Evolutionary conservation across 2,797 vertebrate genomes (phyloP).

Genomic region (Acipenser oxyrinchus): DNA sequence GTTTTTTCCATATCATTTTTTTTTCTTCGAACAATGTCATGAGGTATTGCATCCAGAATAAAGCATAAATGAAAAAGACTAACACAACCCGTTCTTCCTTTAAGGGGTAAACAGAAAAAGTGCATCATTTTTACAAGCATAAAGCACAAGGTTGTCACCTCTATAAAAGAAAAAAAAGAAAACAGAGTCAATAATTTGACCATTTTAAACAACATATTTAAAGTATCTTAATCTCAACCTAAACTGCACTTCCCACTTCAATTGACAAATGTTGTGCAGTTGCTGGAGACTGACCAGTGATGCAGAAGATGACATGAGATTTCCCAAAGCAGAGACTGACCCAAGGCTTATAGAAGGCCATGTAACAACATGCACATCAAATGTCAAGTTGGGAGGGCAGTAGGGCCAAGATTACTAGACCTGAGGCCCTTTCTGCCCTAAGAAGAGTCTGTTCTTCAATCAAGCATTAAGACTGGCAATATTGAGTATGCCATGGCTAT

Average conservation of each 20-base stretch:
- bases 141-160: too few relatives aligned
- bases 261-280: conserved; percentile 46
- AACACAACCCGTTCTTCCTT: too few relatives aligned
- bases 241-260: conserved; percentile 21
- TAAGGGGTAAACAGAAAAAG: too few relatives aligned
- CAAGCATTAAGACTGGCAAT: conserved; percentile 40
- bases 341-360: conserved; percentile 45
- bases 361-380: conserved; percentile 51
- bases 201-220: too few relatives aligned
- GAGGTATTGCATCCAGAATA: too few relatives aligned
- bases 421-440: conserved; percentile 42
- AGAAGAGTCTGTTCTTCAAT: conserved; percentile 39
- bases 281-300: conserved; percentile 47
- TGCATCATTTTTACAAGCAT: too few relatives aligned
- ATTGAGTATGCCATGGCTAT: conserved; percentile 54
- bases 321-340: conserved; percentile 54
- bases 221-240: conserved; percentile 12
- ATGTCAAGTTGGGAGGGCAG: conserved; percentile 57
- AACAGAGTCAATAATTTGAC: too few relatives aligned
- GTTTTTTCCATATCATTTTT: too few relatives aligned
- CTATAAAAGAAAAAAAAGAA: too few relatives aligned
- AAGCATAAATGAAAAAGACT: too few relatives aligned
- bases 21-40: too few relatives aligned
- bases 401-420: conserved; percentile 44
- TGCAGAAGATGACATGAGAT: conserved; percentile 59